These are phyloP conservation scores for Struthio camelus DNA, from an alignment of 2,113 vertebrate species.

Conservation along the genomic window DNA sequence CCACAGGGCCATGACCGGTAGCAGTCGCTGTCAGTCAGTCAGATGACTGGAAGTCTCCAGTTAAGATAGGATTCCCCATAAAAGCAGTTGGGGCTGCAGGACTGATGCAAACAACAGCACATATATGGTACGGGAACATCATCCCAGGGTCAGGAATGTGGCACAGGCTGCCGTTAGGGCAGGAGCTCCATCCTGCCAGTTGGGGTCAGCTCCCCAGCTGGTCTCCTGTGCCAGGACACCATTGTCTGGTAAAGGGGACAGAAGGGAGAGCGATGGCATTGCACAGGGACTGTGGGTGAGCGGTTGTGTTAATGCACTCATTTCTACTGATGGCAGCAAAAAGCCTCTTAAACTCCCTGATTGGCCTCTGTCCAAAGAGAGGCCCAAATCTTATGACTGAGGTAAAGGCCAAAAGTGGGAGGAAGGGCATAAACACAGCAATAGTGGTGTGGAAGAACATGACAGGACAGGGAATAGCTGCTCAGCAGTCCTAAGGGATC, in stretches of 20 bases:
- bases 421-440: background rate
- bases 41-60: background rate
- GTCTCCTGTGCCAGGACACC: background rate
- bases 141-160: background rate
- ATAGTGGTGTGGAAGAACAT: background rate
- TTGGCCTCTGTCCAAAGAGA: background rate
- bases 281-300: background rate
- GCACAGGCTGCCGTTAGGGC: background rate
- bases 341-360: background rate
- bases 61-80: background rate
- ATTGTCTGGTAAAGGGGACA: background rate
- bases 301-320: background rate
- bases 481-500: background rate
- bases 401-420: background rate
- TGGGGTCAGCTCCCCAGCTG: background rate
- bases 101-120: background rate
- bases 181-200: background rate
- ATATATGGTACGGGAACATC: background rate
- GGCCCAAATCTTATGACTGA: background rate
- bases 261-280: background rate
- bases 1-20: accelerated
- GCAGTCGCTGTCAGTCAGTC: background rate
- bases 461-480: background rate
- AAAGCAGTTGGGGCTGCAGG: background rate
- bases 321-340: background rate